Conservation (phyloP, 2,888 invertebrate genomes). For the Spisula subtruncata region DNA sequence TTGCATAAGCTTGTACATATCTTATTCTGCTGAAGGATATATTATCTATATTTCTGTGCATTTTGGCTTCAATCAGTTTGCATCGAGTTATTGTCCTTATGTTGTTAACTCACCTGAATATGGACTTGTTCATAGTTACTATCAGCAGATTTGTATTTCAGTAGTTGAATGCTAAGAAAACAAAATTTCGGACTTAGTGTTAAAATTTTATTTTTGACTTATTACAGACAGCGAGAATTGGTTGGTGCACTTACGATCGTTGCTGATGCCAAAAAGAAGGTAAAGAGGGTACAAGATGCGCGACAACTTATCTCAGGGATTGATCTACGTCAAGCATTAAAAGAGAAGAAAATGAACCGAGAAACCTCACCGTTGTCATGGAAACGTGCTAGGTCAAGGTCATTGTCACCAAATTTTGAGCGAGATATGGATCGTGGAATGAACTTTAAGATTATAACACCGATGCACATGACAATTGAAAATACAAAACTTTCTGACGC, state of each 20-base stretch:
- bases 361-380: slow-evolving; percentile 42
- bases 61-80: no score
- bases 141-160: no score
- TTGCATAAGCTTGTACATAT: no score
- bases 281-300: slow-evolving; percentile 66
- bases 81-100: no score
- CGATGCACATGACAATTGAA: slow-evolving; percentile 71
- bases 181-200: no score
- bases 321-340: slow-evolving; percentile 59
- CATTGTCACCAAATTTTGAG: slow-evolving; percentile 47
- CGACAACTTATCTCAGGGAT: slow-evolving; percentile 65
- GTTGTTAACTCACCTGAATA: no score
- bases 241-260: slow-evolving; percentile 66
- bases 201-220: not conserved
- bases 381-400: slow-evolving; percentile 53
- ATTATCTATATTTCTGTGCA: no score
- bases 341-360: slow-evolving; percentile 64
- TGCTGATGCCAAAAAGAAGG: slow-evolving; percentile 67
- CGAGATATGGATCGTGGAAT: slow-evolving; percentile 28
- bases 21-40: no score
- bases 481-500: slow-evolving; percentile 48
- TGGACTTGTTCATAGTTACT: no score
- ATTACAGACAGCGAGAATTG: slow-evolving; percentile 48
- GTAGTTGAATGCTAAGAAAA: no score
- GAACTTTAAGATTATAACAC: slow-evolving; percentile 53